Conservation (phyloP, 1,140 invertebrate species). For the Drosophila chauvacae region DNA sequence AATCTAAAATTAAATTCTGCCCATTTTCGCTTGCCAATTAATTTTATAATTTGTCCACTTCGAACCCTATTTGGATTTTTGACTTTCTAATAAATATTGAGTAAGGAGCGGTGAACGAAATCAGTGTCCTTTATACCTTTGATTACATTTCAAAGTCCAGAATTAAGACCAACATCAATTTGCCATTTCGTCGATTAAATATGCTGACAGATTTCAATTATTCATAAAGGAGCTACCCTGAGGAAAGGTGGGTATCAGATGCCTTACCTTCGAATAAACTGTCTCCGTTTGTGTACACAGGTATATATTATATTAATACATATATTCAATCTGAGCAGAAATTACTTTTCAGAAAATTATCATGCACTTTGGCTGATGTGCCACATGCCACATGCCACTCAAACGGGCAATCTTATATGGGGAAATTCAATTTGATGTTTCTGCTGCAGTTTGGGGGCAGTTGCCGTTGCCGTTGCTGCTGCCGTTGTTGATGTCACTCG, state of each 20-base stretch:
- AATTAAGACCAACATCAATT: slow-evolving; percentile 32
- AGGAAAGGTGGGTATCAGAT: slow-evolving; percentile 7
- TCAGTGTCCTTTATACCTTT: slow-evolving; percentile 10
- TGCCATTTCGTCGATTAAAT: slow-evolving; percentile 56
- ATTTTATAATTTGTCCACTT: not conserved
- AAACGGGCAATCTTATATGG: slow-evolving; percentile 36
- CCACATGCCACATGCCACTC: slow-evolving; percentile 31
- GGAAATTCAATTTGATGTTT: slow-evolving; percentile 73
- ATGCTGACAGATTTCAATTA: slow-evolving; percentile 41
- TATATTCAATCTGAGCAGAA: slow-evolving; percentile 54
- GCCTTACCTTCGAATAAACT: slow-evolving; percentile 10
- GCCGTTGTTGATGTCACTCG: slow-evolving; percentile 60
- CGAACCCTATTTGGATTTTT: not conserved
- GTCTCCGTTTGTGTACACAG: not conserved
- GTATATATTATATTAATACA: not conserved
- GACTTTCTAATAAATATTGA: slow-evolving; percentile 15
- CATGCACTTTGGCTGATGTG: slow-evolving; percentile 41
- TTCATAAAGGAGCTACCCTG: slow-evolving; percentile 24
- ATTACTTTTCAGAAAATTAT: slow-evolving; percentile 67
- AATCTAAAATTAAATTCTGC: too few relatives aligned
- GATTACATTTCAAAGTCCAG: slow-evolving; percentile 1
- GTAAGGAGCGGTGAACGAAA: not conserved
- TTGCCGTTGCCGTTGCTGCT: slow-evolving; percentile 15
- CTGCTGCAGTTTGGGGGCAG: slow-evolving; percentile 15
- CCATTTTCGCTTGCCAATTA: not conserved